Base-by-base conservation (phyloP, 2,888 invertebrate genomes). In the Dermolepida albohirtum region DNA sequence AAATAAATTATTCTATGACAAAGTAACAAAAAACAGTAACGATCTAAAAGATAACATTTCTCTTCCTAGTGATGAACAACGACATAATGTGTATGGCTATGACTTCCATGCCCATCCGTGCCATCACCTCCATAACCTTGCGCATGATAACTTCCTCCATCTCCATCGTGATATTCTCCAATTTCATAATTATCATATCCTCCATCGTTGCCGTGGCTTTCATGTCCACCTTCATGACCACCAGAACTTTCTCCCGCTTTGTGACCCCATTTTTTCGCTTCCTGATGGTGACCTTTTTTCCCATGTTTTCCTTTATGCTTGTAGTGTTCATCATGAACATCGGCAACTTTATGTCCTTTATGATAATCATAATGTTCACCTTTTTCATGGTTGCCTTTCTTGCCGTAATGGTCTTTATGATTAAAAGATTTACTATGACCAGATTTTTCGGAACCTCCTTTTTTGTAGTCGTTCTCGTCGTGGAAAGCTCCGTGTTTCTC, bases 401-500 rank as follows among this genome's bases (percentile, higher is more conserved):
- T 91, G 40, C 92, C 93, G 73, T 93, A 90, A 78, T 92, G 89
- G 74, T 91, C 90, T 75, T 91, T 89, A 76, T 93, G 91, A 75
- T 91, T 90, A 6, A 87, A 91, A 50, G 90, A 89, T 76, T 93
- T 89, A 78, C 92, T 89, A 80, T 92, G 92, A n/a, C 92, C 92
- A 75, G 92, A 92, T 83, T 94, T 92, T 81, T 89, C 88, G 80
- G 90, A 90, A 5, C 92, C 91, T 67, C 94, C 94, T 83, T 66
- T 66, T 14, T 66, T 57, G 83, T 92, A 90, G 22, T 90, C 92
- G 74, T 92, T 91, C 78, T 90, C 91, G 79, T 94, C 92, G 78
- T 93, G 91, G 81, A 89, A 90, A 34, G 88, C 91, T 70, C 93
- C 94, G 78, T 94, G 92, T 77, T 93, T 92, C 79, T 92, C 92